Percentiles rank a stretch among this genome's conserved stretches.
Conservation (phyloP, 2,113 vertebrate species). For the Empidonax traillii region DNA sequence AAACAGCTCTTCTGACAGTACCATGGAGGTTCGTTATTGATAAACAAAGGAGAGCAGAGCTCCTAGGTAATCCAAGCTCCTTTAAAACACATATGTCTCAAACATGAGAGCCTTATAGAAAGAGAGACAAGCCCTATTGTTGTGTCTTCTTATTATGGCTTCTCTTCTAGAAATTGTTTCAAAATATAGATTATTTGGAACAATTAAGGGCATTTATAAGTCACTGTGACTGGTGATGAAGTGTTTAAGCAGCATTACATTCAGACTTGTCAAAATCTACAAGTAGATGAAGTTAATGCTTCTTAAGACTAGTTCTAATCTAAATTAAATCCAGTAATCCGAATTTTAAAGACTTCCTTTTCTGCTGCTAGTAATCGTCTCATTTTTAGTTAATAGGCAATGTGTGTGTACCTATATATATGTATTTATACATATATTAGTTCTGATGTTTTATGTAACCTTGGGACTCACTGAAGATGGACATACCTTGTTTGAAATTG, state of each 20-base stretch:
- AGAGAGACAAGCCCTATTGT: not conserved
- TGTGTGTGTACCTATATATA: not conserved
- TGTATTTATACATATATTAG: too few relatives aligned
- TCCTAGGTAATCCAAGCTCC: not conserved
- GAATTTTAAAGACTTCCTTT: not conserved
- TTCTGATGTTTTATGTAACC: not conserved
- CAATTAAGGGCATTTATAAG: not conserved
- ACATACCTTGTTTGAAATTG: not conserved
- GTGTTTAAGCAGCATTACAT: not conserved
- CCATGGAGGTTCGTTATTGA: not conserved
- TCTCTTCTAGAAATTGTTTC: not conserved
- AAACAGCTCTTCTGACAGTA: not conserved
- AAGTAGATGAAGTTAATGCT: not conserved
- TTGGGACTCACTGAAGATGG: not conserved
- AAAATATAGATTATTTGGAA: not conserved
- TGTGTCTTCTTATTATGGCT: not conserved
- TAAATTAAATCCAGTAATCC: not conserved
- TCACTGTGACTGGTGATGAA: not conserved
- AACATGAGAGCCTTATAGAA: not conserved
- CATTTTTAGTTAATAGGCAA: not conserved
- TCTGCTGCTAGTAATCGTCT: not conserved
- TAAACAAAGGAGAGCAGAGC: not conserved
- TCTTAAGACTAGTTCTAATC: not conserved
- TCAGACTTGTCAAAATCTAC: not conserved
- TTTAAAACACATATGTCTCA: not conserved